These are phyloP conservation scores for Helicolenus hilgendorfi DNA, from an alignment of 2,797 vertebrate genomes.

Conservation along the genomic window DNA sequence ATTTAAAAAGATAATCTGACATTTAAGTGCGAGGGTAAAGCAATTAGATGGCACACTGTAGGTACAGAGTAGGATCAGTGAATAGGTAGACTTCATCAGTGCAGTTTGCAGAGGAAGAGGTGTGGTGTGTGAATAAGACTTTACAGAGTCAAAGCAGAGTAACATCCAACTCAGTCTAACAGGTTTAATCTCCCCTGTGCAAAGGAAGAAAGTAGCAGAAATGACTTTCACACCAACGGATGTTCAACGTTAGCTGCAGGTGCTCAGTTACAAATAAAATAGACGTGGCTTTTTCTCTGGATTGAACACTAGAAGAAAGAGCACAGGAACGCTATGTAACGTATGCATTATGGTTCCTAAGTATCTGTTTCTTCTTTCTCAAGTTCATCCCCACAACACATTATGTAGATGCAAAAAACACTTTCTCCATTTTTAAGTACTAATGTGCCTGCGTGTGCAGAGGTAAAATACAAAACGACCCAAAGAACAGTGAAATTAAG, in stretches of 20 bases:
- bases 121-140: conserved; percentile 28
- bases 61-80: not conserved
- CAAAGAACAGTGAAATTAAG: conserved; percentile 1
- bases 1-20: conserved; percentile 6
- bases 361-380: not conserved
- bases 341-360: not conserved
- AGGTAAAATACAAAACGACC: conserved; percentile 4
- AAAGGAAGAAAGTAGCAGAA: not conserved
- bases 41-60: not conserved
- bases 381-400: not conserved
- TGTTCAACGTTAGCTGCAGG: conserved; percentile 13
- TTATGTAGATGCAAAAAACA: not conserved
- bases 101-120: conserved; percentile 4
- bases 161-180: not conserved
- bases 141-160: not conserved
- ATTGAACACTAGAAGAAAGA: not conserved
- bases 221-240: not conserved
- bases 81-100: conserved; percentile 10
- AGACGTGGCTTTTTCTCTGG: not conserved
- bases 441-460: not conserved
- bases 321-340: not conserved
- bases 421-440: not conserved
- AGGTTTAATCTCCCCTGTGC: not conserved
- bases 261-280: not conserved
- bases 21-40: not conserved